Evolutionary conservation across 64 coral and sea anemone genomes (phyloP).

Genomic region (Porites lutea): DNA sequence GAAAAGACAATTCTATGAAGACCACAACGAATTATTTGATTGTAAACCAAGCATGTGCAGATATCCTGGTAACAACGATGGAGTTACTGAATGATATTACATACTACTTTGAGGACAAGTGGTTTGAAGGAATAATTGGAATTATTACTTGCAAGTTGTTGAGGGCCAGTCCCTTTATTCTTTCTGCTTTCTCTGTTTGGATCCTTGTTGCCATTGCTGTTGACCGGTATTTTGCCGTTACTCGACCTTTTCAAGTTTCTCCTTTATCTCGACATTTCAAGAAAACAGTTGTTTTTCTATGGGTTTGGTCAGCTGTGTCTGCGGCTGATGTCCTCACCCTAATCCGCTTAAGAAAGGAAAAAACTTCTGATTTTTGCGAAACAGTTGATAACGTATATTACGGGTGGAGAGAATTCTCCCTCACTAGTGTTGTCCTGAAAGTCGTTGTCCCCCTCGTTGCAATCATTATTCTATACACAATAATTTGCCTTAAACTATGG

Average conservation of each 20-base stretch:
- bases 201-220: background rate
- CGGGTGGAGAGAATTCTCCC: background rate
- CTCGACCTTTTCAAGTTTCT: background rate
- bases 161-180: no score
- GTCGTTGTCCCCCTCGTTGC: background rate
- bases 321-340: background rate
- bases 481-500: background rate
- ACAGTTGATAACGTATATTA: background rate
- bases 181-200: background rate
- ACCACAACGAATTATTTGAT: slow-evolving; percentile 24
- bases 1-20: slow-evolving; percentile 12
- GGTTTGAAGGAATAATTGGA: no score
- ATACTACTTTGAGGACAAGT: no score
- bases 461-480: background rate
- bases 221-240: background rate
- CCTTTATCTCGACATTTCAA: background rate
- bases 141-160: no score
- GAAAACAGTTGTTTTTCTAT: background rate
- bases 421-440: background rate
- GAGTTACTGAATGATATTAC: background rate
- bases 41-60: slow-evolving; percentile 6
- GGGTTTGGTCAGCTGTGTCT: background rate
- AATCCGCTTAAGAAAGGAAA: background rate
- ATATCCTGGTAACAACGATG: background rate
- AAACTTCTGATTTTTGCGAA: background rate